Conservation (phyloP, 2,888 invertebrate genomes). For the Acrobasis repandana region DNA sequence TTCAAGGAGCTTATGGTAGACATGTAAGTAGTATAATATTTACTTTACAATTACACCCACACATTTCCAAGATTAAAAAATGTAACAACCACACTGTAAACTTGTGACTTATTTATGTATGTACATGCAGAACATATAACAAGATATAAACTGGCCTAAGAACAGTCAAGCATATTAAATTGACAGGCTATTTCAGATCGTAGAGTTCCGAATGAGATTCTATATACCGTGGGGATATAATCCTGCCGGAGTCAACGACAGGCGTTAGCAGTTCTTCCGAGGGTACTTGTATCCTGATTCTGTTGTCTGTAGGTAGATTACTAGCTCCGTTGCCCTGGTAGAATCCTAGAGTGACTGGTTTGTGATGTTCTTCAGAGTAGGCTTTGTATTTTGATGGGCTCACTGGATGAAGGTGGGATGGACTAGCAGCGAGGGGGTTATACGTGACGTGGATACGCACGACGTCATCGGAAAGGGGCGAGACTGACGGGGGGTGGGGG, state of each 20-base stretch:
- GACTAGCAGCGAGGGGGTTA: slow-evolving; percentile 80
- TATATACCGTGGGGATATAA: slow-evolving; percentile 65
- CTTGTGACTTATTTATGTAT: slow-evolving; percentile 1
- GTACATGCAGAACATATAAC: slow-evolving; percentile 8
- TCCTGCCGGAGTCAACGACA: slow-evolving; percentile 84
- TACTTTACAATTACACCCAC: background rate
- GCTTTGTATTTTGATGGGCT: slow-evolving; percentile 67
- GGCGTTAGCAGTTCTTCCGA: slow-evolving; percentile 86
- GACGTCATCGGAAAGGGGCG: slow-evolving; percentile 85
- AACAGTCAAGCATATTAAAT: slow-evolving; percentile 19
- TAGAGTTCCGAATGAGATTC: slow-evolving; percentile 70
- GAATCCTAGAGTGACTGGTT: slow-evolving; percentile 69
- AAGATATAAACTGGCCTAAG: slow-evolving; percentile 12
- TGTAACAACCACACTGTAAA: background rate
- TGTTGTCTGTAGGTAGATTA: slow-evolving; percentile 84
- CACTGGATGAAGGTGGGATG: slow-evolving; percentile 76
- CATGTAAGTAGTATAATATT: background rate
- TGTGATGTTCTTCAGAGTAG: slow-evolving; percentile 65
- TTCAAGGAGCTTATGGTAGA: background rate
- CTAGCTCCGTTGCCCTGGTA: slow-evolving; percentile 82
- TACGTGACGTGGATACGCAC: slow-evolving; percentile 92
- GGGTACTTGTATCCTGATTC: slow-evolving; percentile 88
- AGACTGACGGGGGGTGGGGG: slow-evolving; percentile 84
- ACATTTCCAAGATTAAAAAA: background rate
- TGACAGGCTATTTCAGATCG: slow-evolving; percentile 59